A percentile compares a stretch with the other conserved stretches of the same genome.
Conservation (phyloP, 2,888 invertebrate genomes). For the Trichacis sp. region DNA sequence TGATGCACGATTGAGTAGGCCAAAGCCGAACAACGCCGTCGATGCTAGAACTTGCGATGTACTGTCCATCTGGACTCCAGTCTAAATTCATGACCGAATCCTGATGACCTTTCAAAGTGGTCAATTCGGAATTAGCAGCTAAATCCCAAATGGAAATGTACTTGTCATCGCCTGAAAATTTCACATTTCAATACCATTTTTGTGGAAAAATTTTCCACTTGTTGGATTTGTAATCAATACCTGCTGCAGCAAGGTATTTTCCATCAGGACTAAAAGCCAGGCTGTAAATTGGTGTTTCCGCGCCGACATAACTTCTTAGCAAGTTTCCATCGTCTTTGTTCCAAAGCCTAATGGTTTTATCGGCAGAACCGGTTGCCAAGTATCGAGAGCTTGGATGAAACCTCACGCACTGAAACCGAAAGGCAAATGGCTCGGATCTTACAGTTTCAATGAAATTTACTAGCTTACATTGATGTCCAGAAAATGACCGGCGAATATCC, state of each 20-base stretch:
- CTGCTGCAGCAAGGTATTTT: slow-evolving; percentile 85
- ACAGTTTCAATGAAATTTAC: too few relatives aligned
- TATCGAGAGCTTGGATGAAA: slow-evolving; percentile 95
- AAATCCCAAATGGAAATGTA: slow-evolving; percentile 64
- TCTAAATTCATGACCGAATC: slow-evolving; percentile 66
- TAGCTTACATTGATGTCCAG: slow-evolving; percentile 89
- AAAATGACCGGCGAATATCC: slow-evolving; percentile 89
- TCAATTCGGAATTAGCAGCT: slow-evolving; percentile 59
- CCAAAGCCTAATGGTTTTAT: slow-evolving; percentile 90
- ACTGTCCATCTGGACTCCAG: slow-evolving; percentile 67
- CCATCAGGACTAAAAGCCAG: slow-evolving; percentile 90
- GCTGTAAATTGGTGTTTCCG: slow-evolving; percentile 80
- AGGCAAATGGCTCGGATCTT: too few relatives aligned
- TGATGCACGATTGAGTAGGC: slow-evolving; percentile 61
- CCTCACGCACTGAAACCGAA: slow-evolving; percentile 79
- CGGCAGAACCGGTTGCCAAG: slow-evolving; percentile 90
- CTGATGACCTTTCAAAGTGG: slow-evolving; percentile 64
- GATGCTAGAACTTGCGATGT: slow-evolving; percentile 64
- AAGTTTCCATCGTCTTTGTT: slow-evolving; percentile 84
- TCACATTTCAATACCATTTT: neutral
- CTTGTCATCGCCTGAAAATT: slow-evolving; percentile 60
- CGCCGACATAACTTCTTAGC: slow-evolving; percentile 83
- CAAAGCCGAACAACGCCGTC: slow-evolving; percentile 63
- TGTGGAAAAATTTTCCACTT: too few relatives aligned
- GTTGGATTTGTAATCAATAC: too few relatives aligned